Evolutionary conservation across 2,888 invertebrate species (phyloP).

Genomic region (Dicyrtomina minuta): DNA sequence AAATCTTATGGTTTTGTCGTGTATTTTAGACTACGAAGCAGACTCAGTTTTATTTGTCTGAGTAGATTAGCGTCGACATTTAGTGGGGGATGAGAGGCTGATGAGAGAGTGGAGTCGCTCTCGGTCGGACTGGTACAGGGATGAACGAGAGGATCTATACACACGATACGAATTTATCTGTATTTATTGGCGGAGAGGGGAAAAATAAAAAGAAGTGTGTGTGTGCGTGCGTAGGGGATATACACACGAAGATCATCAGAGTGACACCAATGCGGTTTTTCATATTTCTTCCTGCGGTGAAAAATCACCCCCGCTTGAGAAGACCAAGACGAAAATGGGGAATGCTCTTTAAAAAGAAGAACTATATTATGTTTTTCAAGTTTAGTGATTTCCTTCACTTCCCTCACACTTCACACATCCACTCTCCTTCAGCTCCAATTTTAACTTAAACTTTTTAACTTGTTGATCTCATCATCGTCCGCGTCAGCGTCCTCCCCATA

Average conservation of each 20-base stretch:
- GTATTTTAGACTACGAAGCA: neutral
- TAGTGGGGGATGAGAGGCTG: neutral
- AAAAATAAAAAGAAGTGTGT: too few species aligned
- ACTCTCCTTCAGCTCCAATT: neutral
- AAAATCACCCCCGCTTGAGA: constrained; percentile 26
- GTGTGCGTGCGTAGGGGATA: constrained; percentile 1
- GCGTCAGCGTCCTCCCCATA: neutral
- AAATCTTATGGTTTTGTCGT: neutral
- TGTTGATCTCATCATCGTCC: neutral
- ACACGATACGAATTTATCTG: constrained; percentile 14
- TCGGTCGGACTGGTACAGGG: too few species aligned
- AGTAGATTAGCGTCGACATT: neutral
- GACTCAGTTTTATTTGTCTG: neutral
- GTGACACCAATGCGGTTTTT: constrained; percentile 34
- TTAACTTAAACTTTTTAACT: too few species aligned
- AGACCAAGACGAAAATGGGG: constrained; percentile 10
- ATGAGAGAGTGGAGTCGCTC: too few species aligned
- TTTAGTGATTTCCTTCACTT: neutral
- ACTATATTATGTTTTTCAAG: neutral
- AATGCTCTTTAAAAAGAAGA: neutral
- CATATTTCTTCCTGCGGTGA: constrained; percentile 28
- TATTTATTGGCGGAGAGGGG: constrained; percentile 7
- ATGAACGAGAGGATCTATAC: too few species aligned
- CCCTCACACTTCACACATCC: too few species aligned
- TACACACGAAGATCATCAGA: neutral